Evolutionary conservation across 2,797 vertebrate species (phyloP), one percentile per base, ranked within the genome.

Genomic region (Takifugu rubripes): DNA sequence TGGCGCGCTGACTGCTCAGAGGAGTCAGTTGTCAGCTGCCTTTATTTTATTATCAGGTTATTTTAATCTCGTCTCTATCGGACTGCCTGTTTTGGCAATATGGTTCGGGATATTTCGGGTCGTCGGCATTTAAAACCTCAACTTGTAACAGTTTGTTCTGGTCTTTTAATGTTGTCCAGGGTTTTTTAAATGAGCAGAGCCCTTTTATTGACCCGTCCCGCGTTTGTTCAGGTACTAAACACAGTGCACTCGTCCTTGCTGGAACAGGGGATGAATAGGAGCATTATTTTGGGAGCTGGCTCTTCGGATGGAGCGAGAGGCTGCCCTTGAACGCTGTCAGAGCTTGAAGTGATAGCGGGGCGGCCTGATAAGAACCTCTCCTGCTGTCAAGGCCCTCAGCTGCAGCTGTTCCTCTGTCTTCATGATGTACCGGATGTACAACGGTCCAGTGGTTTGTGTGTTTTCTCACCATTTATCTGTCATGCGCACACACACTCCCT

Each of bases 341-440:
- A 40, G 49, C 15, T 64, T 21, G 59, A 5, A 43, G 63, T 26
- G 82, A 82, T 77, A 61, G 68, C 57, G 14, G 66, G 15, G n/a
- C 3, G 6, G 49, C 58, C 69, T 72, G 84, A 86, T 84, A 84
- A 87, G 77, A 29, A 15, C 14, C 53, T 54, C 68, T 68, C 46
- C 58, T 54, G 58, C 67, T 70, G 78, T 77, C 60, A 51, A 61
- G 73, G 63, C 63, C 59, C 52, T 68, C 49, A 3, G 66, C 72
- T 59, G 71, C 77, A 84, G 77, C 73, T 75, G 75, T 8, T 52
- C 36, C 45, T 25, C 36, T 0, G 45, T 8, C 61, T 3, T 59
- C 56, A 59, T 31, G 36, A 49, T 27, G 47, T 12, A 29, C 51
- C 15, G 44, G 59, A 74, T 79, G 69, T 71, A 74, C 70, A 57